Percentiles rank a stretch among this genome's conserved stretches.
Evolutionary conservation across 2,113 vertebrate genomes (phyloP).

Genomic region (Microcebus tavaratra): DNA sequence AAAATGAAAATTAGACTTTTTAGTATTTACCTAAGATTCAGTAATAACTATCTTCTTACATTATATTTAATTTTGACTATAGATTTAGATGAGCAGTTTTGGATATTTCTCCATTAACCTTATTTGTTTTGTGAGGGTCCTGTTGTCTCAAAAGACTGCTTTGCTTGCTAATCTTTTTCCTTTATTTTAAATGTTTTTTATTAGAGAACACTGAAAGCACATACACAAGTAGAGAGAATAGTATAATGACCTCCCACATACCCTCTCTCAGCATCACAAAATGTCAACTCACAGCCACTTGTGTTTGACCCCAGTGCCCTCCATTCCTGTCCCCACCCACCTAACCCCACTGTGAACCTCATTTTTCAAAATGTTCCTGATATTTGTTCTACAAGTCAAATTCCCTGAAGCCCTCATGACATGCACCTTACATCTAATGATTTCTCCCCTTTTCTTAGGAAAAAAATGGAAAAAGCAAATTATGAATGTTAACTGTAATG

Average conservation of each 20-base stretch:
- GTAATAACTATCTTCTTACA: background rate
- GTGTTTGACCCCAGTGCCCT: background rate
- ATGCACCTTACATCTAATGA: background rate
- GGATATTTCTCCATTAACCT: background rate
- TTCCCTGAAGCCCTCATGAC: background rate
- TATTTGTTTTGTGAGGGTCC: background rate
- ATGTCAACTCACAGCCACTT: background rate
- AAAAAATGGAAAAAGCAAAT: background rate
- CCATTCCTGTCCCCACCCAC: background rate
- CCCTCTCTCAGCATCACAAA: background rate
- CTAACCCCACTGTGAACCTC: background rate
- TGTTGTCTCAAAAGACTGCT: background rate
- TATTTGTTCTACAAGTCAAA: background rate
- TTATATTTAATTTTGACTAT: background rate
- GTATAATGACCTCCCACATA: background rate
- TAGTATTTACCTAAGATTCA: background rate
- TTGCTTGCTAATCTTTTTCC: background rate
- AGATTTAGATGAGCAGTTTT: background rate
- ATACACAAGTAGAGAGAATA: background rate
- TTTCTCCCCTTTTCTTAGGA: background rate
- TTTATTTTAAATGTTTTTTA: background rate
- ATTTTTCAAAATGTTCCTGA: background rate
- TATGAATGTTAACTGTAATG: background rate
- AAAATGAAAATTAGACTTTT: constrained; percentile 26
- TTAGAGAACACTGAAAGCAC: background rate